Evolutionary conservation across 2,888 invertebrate genomes (phyloP), one percentile per base, ranked within the genome.

Genomic region (Machimus rusticus): DNA sequence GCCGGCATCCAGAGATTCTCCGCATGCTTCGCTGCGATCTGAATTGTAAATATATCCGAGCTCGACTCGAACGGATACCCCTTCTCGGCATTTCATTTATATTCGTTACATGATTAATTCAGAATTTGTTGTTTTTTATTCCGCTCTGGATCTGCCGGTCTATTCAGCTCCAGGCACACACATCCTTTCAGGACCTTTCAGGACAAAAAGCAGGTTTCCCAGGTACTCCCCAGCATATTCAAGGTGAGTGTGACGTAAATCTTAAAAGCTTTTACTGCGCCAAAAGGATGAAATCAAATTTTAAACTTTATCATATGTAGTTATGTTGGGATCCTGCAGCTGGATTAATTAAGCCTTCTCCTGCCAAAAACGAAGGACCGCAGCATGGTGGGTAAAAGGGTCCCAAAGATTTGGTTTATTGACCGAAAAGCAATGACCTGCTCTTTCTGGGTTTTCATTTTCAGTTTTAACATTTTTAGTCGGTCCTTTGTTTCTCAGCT

Each of bases 71-170:
- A 55, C 16, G 14, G 81, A 34, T 55, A 55, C 28, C 81, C 81
- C n/a, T 51, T 46, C 19, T 37, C 66, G 14, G 37, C 12, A 37
- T 82, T 82, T 82, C 57, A 37, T 37, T 57, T 82, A 57, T 57
- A 57, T 57, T 57, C 57, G 82, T 57, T 57, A 82, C 66, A 34
- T 82, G 82, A 57, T 82, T 82, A 82, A 82, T 82, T 82, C 82
- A 82, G 31, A 82, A 19, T 66, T 6, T 82, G 57, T 82, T 66
- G 37, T 23, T 34, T 82, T 66, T 57, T 23, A 16, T 82, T 9
- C 37, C 31, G 34, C 23, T 31, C 19, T 57, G 23, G 3, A 57
- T 51, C 23, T 66, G 19, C 28, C 28, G 66, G 66, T 12, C 66
- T 66, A 66, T 66, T 66, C 66, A 14, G 31, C 37, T 76, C n/a